Evolutionary conservation across 92 coral and sea anemone species (phyloP).

Genomic region (Plumapathes pennacea): DNA sequence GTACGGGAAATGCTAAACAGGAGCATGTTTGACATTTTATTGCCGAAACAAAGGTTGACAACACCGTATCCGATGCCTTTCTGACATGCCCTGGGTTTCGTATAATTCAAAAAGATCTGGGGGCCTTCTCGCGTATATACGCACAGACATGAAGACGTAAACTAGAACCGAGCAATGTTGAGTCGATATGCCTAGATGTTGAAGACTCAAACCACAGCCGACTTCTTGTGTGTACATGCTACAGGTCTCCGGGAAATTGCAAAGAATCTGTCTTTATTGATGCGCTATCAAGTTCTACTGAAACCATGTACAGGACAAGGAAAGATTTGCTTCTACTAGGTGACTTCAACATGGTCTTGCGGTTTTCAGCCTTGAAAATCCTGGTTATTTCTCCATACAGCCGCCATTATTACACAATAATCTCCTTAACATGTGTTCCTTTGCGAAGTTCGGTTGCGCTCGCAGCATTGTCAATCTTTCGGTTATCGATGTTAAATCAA

Average conservation of each 20-base stretch:
- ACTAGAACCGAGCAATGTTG: constrained; percentile 6
- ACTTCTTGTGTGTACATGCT: constrained; percentile 37
- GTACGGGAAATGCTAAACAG: constrained; percentile 36
- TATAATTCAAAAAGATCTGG: constrained; percentile 25
- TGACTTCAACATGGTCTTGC: constrained; percentile 39
- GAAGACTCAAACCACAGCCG: constrained; percentile 1
- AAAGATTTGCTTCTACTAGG: constrained; percentile 21
- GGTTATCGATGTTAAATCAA: too few relatives aligned
- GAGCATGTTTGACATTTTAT: constrained; percentile 33
- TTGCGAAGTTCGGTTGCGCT: too few relatives aligned
- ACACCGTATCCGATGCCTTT: constrained; percentile 4
- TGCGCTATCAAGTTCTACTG: constrained; percentile 10
- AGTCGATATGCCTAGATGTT: constrained; percentile 15
- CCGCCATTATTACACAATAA: too few relatives aligned
- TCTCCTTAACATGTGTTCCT: too few relatives aligned
- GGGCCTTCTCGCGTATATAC: constrained; percentile 2
- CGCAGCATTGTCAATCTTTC: too few relatives aligned
- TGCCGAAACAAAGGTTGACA: constrained; percentile 34
- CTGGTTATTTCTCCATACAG: too few relatives aligned
- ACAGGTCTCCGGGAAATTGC: constrained; percentile 37
- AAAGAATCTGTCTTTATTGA: constrained; percentile 46
- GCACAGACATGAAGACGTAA: constrained; percentile 9
- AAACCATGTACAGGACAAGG: constrained; percentile 7
- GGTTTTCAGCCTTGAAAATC: too few relatives aligned
- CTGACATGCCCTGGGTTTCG: constrained; percentile 18